Conservation (phyloP, 2,797 vertebrate species). For the Hoplostethus mediterraneus region DNA sequence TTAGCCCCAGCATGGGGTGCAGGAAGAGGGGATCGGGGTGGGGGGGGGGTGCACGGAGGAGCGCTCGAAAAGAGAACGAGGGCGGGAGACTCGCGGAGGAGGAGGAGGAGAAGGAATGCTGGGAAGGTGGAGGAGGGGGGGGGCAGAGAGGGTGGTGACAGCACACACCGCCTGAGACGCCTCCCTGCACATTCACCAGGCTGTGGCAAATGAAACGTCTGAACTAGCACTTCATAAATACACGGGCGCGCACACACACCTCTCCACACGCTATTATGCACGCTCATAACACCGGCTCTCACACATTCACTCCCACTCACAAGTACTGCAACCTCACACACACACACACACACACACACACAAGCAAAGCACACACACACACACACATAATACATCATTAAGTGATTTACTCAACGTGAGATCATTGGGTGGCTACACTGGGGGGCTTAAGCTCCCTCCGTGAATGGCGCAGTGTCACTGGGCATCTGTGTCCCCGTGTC, state of each 20-base stretch:
- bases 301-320: conserved; percentile 42
- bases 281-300: conserved; percentile 59
- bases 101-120: conserved; percentile 62
- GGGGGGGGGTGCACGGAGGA: conserved; percentile 30
- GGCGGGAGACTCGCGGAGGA: conserved; percentile 51
- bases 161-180: conserved; percentile 72
- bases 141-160: conserved; percentile 70
- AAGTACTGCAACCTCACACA: neutral
- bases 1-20: conserved; percentile 76
- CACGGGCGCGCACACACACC: conserved; percentile 58
- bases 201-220: conserved; percentile 81
- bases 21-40: conserved; percentile 31
- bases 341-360: conserved; percentile 20
- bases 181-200: conserved; percentile 76
- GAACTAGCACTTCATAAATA: conserved; percentile 78
- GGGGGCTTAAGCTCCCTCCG: conserved; percentile 60
- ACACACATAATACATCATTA: conserved; percentile 53
- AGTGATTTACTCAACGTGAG: conserved; percentile 70
- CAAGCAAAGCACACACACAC: neutral
- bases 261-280: conserved; percentile 68
- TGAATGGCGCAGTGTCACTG: conserved; percentile 75
- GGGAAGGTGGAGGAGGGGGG: conserved; percentile 47
- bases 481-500: conserved; percentile 81
- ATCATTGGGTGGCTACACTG: conserved; percentile 46
- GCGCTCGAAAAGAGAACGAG: conserved; percentile 41